A percentile compares a stretch with the other conserved stretches of the same genome.
These are phyloP conservation scores for Myiothlypis chrysogaster DNA, from an alignment of 2,797 vertebrate species.

Conservation along the genomic window DNA sequence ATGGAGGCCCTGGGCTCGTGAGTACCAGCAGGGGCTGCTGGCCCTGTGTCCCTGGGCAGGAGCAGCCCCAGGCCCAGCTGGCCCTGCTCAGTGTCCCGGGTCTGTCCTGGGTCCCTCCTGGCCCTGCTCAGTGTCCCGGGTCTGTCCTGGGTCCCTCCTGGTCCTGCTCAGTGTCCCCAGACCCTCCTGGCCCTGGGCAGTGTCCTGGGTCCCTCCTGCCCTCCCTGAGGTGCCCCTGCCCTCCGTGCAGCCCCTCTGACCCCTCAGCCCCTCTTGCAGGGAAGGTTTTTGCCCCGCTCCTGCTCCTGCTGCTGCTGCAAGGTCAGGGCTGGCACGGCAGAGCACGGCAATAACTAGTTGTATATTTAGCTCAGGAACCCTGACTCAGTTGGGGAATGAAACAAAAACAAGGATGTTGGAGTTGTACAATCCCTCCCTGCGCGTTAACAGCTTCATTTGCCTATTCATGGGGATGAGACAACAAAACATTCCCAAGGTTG, in stretches of 20 bases:
- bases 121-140: too few species aligned
- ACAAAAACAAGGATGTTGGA: slow-evolving; percentile 4
- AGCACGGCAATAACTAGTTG: background rate
- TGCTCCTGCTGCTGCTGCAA: background rate
- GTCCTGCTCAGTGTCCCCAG: too few species aligned
- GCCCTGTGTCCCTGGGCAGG: background rate
- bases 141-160: too few species aligned
- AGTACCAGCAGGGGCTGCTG: slow-evolving; percentile 66
- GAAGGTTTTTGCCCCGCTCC: background rate
- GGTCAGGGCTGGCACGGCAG: background rate
- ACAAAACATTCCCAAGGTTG: background rate
- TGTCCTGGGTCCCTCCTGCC: too few species aligned
- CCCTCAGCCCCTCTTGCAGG: rapidly evolving
- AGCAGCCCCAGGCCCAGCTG: background rate
- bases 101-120: too few species aligned
- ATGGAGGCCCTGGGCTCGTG: slow-evolving; percentile 92
- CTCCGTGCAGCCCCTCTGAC: background rate
- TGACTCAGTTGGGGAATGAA: slow-evolving; percentile 32
- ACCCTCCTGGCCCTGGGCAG: too few species aligned
- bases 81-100: too few species aligned
- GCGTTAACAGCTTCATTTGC: slow-evolving; percentile 26
- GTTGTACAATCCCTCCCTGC: background rate
- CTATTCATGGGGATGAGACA: slow-evolving; percentile 9
- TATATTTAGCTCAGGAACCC: background rate
- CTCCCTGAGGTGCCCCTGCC: background rate